Percentiles rank a stretch among this genome's conserved stretches.
These are phyloP conservation scores for Hylyphantes graminicola DNA, from an alignment of 1,140 invertebrate genomes.

Conservation along the genomic window DNA sequence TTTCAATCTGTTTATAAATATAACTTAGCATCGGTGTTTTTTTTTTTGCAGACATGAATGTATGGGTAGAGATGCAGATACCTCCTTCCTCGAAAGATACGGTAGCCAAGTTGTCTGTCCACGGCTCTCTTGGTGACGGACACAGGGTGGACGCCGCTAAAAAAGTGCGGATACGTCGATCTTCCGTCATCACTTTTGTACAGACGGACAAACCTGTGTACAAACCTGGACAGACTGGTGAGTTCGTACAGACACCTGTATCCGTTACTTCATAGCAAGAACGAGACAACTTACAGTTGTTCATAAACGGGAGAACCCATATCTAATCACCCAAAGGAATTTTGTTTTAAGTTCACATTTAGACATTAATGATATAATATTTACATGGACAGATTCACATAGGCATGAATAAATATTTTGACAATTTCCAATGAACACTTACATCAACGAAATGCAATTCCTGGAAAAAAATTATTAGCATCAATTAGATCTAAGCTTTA, in stretches of 20 bases:
- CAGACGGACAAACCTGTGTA: constrained; percentile 74
- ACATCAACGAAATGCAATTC: too few relatives aligned
- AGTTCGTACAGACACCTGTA: neutral
- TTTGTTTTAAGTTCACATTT: too few relatives aligned
- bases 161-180: constrained; percentile 68
- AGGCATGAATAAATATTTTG: too few relatives aligned
- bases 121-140: constrained; percentile 70
- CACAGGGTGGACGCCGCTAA: constrained; percentile 70
- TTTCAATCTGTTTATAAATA: neutral
- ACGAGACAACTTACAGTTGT: too few relatives aligned
- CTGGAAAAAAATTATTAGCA: too few relatives aligned
- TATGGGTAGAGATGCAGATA: constrained; percentile 68
- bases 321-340: too few relatives aligned
- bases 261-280: too few relatives aligned
- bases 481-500: too few relatives aligned
- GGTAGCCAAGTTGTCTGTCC: constrained; percentile 69
- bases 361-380: too few relatives aligned
- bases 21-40: neutral
- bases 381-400: too few relatives aligned
- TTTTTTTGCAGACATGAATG: constrained; percentile 57
- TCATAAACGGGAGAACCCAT: too few relatives aligned
- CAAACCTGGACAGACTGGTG: constrained; percentile 72
- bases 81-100: constrained; percentile 65
- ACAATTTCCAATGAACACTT: too few relatives aligned
- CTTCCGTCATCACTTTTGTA: constrained; percentile 67